Evolutionary conservation across 1,140 invertebrate genomes (phyloP), one percentile per base, ranked within the genome.

Genomic region (Pseudoatta argentina): DNA sequence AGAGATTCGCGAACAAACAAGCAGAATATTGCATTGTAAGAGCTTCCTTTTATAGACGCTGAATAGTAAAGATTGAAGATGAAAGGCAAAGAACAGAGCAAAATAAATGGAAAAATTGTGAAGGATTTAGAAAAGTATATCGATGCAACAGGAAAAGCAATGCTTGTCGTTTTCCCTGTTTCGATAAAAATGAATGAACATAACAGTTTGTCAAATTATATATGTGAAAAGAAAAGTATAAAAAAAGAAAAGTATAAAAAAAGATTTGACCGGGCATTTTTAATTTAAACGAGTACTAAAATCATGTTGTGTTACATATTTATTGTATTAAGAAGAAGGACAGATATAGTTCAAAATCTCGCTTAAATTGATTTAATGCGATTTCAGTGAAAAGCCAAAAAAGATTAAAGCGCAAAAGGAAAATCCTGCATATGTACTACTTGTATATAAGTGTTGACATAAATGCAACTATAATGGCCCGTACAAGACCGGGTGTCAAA

Each of bases 1-100:
- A 75, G 55, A 61, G 39, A 83, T 83, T 39, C 79, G 18, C 53
- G 24, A 73, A 82, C 53, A 82, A 82, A 83, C 55, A 83, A 82
- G 24, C 10, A 57, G 69, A 61, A 83, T 83, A 83, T 83, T 82
- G 78, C 64, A 61, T 64, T 63, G 34, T 61, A 51, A 51, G 53
- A 82, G 39, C 55, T 73, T 61, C 16, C 79, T 73, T 82, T 73
- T 59, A 39, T 39, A 51, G 55, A 83, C 69, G 8, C 27, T 67
- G 63, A 55, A 85, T 76, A 67, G 57, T 64, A 85, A 66, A 78
- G 59, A 85, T 39, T 61, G 21, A 66, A 85, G 59, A 79, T 79
- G 48, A 57, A 79, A 51, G 7, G 30, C 16, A 71, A 59, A 53
- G 71, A 67, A 48, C 24, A 69, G 64, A 51, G 21, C 18, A 59